Conservation (phyloP, 2,888 invertebrate genomes). For the Beris chalybata region DNA sequence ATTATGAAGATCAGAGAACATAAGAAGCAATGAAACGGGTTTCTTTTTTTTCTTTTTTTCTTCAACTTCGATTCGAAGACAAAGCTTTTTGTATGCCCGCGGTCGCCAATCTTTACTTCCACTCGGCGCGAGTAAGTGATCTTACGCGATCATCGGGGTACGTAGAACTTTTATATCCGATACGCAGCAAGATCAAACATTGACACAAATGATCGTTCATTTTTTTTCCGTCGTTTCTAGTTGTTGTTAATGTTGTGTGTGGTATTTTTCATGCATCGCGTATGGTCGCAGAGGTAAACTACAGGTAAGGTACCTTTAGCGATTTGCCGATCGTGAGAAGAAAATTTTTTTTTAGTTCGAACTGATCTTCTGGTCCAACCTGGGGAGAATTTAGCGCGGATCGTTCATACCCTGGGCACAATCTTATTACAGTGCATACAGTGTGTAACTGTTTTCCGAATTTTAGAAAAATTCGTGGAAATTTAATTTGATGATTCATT, state of each 20-base stretch:
- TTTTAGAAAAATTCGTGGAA: conserved; percentile 5
- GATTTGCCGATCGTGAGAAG: conserved; percentile 25
- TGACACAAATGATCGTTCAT: conserved; percentile 33
- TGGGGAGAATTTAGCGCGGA: too few species aligned
- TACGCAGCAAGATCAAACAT: conserved; percentile 32
- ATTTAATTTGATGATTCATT: conserved; percentile 24
- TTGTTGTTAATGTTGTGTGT: too few species aligned
- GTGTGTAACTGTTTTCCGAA: too few species aligned
- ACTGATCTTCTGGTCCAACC: conserved; percentile 28
- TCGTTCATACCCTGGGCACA: too few species aligned
- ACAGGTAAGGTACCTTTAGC: too few species aligned
- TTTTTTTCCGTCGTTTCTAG: conserved; percentile 1
- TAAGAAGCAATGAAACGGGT: conserved; percentile 25
- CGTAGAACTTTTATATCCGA: conserved; percentile 5
- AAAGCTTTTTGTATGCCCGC: conserved; percentile 19
- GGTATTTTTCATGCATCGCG: too few species aligned
- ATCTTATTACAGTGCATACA: too few species aligned
- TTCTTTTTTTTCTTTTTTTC: conserved; percentile 8
- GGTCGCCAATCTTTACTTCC: conserved; percentile 2
- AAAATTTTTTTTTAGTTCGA: conserved; percentile 9
- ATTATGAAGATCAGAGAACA: neutral
- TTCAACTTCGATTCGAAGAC: conserved; percentile 9
- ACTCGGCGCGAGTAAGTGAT: neutral
- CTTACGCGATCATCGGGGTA: too few species aligned
- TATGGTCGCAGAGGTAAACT: too few species aligned